Evolutionary conservation across 2,113 vertebrate genomes (phyloP).

Genomic region (Bambusicola thoracicus): DNA sequence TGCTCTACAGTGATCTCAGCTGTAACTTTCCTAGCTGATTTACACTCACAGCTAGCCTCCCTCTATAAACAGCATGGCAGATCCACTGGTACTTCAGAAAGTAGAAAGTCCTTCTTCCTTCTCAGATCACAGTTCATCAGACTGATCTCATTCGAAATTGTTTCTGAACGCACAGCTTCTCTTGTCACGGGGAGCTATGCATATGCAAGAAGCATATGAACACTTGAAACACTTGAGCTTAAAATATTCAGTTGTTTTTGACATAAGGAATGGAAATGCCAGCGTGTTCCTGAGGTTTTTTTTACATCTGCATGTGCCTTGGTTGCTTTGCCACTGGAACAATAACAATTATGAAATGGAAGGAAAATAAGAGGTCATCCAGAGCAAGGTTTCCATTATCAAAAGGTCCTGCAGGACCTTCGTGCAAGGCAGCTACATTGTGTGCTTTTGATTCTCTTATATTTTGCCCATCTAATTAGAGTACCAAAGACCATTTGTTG

Average conservation of each 20-base stretch:
- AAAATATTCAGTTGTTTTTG: background rate
- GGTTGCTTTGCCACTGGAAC: background rate
- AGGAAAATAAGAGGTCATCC: background rate
- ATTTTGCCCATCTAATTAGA: background rate
- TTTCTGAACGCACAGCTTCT: background rate
- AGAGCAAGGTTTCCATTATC: background rate
- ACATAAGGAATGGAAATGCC: background rate
- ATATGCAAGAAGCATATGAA: background rate
- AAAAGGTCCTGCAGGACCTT: background rate
- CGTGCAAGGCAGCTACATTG: background rate
- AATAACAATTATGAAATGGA: background rate
- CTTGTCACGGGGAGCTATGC: background rate
- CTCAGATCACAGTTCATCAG: background rate
- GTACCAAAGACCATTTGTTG: background rate
- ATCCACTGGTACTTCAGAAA: background rate
- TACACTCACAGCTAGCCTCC: background rate
- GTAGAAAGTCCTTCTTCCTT: background rate
- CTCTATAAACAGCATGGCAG: background rate
- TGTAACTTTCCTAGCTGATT: background rate
- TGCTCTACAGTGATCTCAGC: background rate
- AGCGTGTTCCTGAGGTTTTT: background rate
- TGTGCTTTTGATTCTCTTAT: background rate
- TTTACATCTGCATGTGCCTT: background rate
- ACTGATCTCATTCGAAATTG: background rate
- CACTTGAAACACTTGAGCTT: background rate